Conservation (phyloP, 2,797 vertebrate genomes). For the Anisognathus igniventris region DNA sequence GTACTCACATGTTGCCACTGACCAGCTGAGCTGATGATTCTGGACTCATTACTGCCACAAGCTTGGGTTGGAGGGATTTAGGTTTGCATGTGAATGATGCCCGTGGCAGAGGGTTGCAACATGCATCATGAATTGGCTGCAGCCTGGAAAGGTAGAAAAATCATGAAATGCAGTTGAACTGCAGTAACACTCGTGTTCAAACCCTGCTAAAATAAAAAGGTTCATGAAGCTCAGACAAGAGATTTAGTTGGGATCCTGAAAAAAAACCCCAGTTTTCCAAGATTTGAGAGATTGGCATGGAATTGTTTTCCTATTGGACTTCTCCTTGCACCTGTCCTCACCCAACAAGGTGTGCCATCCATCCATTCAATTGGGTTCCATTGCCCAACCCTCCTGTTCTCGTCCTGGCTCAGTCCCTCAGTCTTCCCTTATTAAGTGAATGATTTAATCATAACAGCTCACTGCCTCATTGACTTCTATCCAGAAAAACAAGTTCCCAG, state of each 20-base stretch:
- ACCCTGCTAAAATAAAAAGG: background rate
- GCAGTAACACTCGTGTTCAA: background rate
- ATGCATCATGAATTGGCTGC: background rate
- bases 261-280: background rate
- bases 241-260: background rate
- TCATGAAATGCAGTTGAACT: background rate
- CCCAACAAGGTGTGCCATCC: fast-evolving
- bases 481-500: background rate
- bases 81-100: fast-evolving
- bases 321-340: background rate
- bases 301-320: background rate
- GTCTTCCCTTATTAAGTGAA: background rate
- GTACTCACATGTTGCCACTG: background rate
- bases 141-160: background rate
- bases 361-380: fast-evolving
- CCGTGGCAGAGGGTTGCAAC: background rate
- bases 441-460: background rate
- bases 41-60: fast-evolving
- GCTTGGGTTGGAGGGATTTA: background rate
- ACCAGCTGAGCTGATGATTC: background rate
- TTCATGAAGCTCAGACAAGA: background rate
- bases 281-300: background rate
- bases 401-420: background rate
- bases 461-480: background rate
- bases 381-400: background rate